phyloP scores from a whole-genome alignment of 1,140 invertebrate genomes.

The Drosophila sturtevanti region DNA sequence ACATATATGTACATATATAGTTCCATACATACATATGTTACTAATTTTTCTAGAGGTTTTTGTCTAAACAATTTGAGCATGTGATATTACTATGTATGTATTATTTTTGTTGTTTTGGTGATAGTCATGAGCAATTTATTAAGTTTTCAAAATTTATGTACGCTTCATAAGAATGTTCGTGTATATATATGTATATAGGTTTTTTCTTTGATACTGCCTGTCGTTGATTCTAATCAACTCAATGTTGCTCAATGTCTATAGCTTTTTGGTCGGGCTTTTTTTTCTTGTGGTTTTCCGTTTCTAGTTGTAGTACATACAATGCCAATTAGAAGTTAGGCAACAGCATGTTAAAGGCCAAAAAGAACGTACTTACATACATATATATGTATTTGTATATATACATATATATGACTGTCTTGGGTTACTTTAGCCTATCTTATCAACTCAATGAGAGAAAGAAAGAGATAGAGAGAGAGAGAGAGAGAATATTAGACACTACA shows the following conservation, averaged over 20 bases:
- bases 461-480: conserved; percentile 19
- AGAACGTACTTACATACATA: background rate
- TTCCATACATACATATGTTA: too few species aligned
- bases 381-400: too few species aligned
- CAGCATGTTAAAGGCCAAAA: conserved; percentile 13
- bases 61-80: background rate
- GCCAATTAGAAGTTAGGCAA: conserved; percentile 73
- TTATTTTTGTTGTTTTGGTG: background rate
- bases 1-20: too few species aligned
- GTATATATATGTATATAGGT: background rate
- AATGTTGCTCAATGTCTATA: conserved; percentile 32
- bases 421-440: conserved; percentile 63
- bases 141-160: background rate
- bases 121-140: background rate
- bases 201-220: background rate
- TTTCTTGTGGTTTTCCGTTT: background rate
- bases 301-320: conserved; percentile 59
- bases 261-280: conserved; percentile 19
- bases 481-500: background rate
- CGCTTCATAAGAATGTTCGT: background rate
- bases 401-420: conserved; percentile 29
- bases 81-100: background rate
- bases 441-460: background rate
- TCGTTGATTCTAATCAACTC: background rate
- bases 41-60: too few species aligned